Conservation (phyloP, 2,797 vertebrate genomes). For the Xenentodon cancila region DNA sequence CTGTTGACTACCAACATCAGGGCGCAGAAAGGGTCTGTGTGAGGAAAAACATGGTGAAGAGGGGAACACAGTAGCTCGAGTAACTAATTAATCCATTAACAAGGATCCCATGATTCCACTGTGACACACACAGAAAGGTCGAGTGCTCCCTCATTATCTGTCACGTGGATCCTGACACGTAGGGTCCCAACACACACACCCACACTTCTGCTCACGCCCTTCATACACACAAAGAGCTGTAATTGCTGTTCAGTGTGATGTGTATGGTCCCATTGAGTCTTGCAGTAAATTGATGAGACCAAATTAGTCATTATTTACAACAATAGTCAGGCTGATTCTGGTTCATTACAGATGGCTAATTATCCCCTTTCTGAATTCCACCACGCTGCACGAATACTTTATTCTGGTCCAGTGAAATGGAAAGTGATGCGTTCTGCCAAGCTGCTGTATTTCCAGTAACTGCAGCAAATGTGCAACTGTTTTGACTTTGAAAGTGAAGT, state of each 20-base stretch:
- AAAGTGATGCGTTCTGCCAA: conserved; percentile 32
- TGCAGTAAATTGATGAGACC: conserved; percentile 67
- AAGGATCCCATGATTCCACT: conserved; percentile 30
- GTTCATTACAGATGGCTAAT: conserved; percentile 64
- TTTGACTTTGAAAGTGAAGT: not conserved
- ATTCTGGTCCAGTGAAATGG: conserved; percentile 73
- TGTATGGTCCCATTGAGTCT: conserved; percentile 64
- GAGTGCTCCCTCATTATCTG: conserved; percentile 20
- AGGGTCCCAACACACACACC: conserved; percentile 9
- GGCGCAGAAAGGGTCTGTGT: no score
- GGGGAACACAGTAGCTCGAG: conserved; percentile 36
- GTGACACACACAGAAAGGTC: conserved; percentile 33
- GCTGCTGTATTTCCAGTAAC: not conserved
- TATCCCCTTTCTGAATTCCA: conserved; percentile 61
- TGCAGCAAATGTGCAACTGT: not conserved
- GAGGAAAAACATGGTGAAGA: conserved; percentile 11
- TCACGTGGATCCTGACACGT: conserved; percentile 40
- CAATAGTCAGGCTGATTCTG: conserved; percentile 68
- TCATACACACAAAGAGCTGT: conserved; percentile 35
- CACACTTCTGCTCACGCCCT: no score
- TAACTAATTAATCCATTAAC: conserved; percentile 61
- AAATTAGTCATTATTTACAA: conserved; percentile 79
- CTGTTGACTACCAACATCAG: no score
- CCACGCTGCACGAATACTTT: conserved; percentile 59
- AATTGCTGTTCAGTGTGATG: conserved; percentile 72